Evolutionary conservation across 2,797 vertebrate species (phyloP), one percentile per base, ranked within the genome.

Genomic region (Sternotherus odoratus): DNA sequence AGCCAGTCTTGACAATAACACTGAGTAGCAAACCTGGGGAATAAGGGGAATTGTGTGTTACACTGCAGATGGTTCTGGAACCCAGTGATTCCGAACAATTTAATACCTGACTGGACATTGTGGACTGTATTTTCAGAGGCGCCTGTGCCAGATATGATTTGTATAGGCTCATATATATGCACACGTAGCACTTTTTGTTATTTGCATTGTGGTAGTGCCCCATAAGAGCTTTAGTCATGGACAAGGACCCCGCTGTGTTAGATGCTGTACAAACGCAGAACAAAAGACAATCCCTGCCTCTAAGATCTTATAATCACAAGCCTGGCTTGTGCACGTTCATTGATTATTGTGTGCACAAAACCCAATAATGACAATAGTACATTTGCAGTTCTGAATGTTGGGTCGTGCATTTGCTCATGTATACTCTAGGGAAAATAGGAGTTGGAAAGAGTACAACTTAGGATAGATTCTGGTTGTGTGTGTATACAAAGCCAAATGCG

Each of bases 321-420:
- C 60, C 6, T 30, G n/a, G 24, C 11, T 74, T 81, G 3, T 81
- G 30, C 30, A 11, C 0, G 0, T 8, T 5, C 56, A 83, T 60
- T 26, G 33, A 72, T 75, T 21, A 5, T 4, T 12, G 5, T 28
- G 90, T 86, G 88, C 54, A 28, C 9, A 74, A 13, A 10, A 5
- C 30, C 28, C 36, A 51, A 26, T 84, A 87, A 50, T 4, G 1
- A 53, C 0, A 60, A 8, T 1, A 46, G 5, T 36, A 24, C 36
- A 2, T 72, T 83, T 49, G 21, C 57, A 10, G 26, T 78, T 21
- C 30, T 7, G 26, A 33, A 36, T 33, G 24, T 15, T 30, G 15
- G 43, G 43, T 75, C 7, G 6, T 26, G 72, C 46, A 48, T 19
- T 72, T 5, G n/a, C 39, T 24, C 39, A 43, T 30, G 39, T 13